Conservation (phyloP, 2,113 vertebrate species). For the Ciconia boyciana region DNA sequence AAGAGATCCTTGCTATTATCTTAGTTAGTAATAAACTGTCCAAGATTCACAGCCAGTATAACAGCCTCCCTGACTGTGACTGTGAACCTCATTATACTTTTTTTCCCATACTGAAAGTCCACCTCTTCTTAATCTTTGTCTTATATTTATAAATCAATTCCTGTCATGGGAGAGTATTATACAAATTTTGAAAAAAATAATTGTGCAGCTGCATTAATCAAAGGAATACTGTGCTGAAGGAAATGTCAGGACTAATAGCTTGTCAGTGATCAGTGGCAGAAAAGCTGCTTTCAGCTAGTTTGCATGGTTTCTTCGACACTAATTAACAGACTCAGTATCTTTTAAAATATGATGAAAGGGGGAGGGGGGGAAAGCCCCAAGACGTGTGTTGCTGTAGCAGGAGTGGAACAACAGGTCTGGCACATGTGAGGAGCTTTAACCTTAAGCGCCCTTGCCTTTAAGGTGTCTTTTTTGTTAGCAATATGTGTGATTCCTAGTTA, state of each 20-base stretch:
- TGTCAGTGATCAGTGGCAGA: conserved; percentile 13
- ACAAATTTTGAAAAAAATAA: not conserved
- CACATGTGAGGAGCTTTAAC: not conserved
- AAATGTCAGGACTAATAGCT: conserved; percentile 54
- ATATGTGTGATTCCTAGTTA: not conserved
- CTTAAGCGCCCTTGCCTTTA: not conserved
- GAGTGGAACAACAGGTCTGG: not conserved
- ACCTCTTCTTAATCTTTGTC: conserved; percentile 8
- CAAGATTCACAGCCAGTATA: not conserved
- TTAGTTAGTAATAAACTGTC: not conserved
- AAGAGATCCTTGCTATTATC: not conserved
- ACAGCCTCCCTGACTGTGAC: not conserved
- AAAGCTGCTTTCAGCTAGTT: conserved; percentile 48
- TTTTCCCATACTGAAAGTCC: not conserved
- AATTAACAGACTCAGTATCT: conserved; percentile 27
- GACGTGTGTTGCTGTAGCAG: not conserved
- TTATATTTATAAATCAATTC: conserved; percentile 23
- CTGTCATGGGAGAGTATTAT: not conserved
- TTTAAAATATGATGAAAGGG: not conserved
- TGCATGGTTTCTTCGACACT: not conserved
- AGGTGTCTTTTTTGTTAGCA: not conserved
- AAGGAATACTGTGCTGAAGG: conserved; percentile 3
- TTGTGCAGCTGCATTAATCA: conserved; percentile 48
- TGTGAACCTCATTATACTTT: not conserved
- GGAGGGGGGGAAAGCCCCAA: not conserved